phyloP scores from a whole-genome alignment of 2,113 vertebrate genomes.

The Hylia prasina region DNA sequence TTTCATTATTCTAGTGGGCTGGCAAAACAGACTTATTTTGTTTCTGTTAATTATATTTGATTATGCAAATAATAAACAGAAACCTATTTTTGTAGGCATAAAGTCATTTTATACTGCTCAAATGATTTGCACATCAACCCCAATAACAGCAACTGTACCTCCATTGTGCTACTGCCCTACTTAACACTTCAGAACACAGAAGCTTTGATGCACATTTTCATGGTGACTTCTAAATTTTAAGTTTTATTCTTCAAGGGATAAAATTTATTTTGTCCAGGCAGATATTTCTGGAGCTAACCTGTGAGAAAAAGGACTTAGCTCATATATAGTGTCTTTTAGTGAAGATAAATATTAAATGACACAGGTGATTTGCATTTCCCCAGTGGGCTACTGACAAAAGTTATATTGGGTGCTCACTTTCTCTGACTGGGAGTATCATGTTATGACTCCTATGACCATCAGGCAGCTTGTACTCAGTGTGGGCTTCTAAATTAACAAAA shows the following conservation, averaged over 20 bases:
- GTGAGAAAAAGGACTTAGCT: background rate
- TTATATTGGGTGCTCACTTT: background rate
- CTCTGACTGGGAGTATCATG: background rate
- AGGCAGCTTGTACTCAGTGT: background rate
- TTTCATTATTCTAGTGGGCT: background rate
- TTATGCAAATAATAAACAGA: slow-evolving; percentile 27
- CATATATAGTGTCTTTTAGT: background rate
- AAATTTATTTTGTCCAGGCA: background rate
- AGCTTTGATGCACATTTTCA: background rate
- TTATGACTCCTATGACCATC: background rate
- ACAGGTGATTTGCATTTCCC: background rate
- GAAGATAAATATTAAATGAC: background rate
- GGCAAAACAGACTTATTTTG: background rate
- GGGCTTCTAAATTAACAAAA: background rate
- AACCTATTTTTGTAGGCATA: background rate
- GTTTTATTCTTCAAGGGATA: background rate
- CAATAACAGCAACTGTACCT: background rate
- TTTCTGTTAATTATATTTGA: background rate
- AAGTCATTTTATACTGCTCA: background rate
- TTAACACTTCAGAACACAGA: background rate
- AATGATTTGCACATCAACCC: background rate
- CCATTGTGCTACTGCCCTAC: background rate
- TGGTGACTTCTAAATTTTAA: background rate
- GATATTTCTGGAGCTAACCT: background rate
- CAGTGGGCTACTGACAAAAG: background rate